Evolutionary conservation across 2,113 vertebrate genomes (phyloP).

Genomic region (Tragulus kanchil): DNA sequence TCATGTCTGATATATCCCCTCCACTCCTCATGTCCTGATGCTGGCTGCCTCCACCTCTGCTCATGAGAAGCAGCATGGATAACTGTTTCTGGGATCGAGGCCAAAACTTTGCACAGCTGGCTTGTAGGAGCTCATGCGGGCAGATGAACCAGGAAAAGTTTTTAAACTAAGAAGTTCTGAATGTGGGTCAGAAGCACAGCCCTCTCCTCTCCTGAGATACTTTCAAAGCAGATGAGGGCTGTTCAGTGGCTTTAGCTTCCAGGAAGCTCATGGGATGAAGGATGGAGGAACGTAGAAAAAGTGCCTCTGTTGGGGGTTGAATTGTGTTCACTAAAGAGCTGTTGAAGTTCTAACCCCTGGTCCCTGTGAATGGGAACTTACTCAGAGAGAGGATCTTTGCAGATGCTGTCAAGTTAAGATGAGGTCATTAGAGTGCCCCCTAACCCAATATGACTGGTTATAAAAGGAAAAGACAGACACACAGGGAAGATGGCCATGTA

Average conservation of each 20-base stretch:
- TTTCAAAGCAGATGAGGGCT: neutral
- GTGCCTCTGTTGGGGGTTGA: neutral
- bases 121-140: neutral
- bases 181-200: neutral
- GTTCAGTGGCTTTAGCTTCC: neutral
- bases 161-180: neutral
- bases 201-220: neutral
- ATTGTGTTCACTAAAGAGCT: neutral
- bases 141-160: constrained; percentile 22
- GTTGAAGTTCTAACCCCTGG: neutral
- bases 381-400: neutral
- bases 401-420: neutral
- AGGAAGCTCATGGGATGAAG: neutral
- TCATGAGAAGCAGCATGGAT: neutral
- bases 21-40: neutral
- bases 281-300: neutral
- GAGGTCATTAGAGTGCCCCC: neutral
- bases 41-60: neutral
- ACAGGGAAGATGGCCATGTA: neutral
- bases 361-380: neutral
- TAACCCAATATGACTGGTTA: neutral
- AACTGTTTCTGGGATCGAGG: neutral
- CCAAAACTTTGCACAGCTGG: neutral
- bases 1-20: neutral
- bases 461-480: neutral